These are phyloP conservation scores for Ranitomeya variabilis DNA, from an alignment of 2,113 vertebrate genomes.

Conservation along the genomic window DNA sequence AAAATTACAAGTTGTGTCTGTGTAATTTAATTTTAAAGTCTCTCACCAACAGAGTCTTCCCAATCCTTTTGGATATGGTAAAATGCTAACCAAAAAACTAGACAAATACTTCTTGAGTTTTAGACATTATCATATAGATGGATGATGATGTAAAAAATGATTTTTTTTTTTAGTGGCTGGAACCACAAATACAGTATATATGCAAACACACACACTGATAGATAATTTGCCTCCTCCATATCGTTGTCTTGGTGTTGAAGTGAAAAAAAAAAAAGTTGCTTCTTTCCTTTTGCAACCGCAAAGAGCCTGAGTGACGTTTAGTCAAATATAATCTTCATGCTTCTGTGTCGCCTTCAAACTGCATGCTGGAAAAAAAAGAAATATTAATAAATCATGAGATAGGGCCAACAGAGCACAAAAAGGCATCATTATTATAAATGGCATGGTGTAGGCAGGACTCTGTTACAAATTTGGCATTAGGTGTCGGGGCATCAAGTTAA, in stretches of 20 bases:
- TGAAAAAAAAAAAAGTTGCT: not conserved
- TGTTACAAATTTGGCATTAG: no score
- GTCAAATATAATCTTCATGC: conserved; percentile 16
- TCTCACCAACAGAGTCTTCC: not conserved
- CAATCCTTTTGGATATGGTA: not conserved
- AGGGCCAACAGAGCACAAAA: no score
- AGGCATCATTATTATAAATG: no score
- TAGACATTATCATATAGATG: not conserved
- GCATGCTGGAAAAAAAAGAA: conserved; percentile 32
- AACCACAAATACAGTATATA: conserved; percentile 32
- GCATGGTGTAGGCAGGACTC: no score
- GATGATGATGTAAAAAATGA: not conserved
- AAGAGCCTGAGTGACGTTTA: not conserved
- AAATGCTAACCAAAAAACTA: not conserved
- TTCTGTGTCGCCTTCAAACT: conserved; percentile 15
- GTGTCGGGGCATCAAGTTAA: no score
- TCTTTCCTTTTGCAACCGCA: conserved; percentile 19
- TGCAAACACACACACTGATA: conserved; percentile 10
- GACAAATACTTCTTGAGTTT: not conserved
- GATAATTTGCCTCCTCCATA: conserved; percentile 6
- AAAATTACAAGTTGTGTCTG: conserved; percentile 27
- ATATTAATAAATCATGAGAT: not conserved
- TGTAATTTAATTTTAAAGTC: not conserved
- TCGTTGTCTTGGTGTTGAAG: conserved; percentile 4
- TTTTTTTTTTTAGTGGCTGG: not conserved